Conservation (phyloP, 92 coral and sea anemone genomes). For the Nematostella vectensis region DNA sequence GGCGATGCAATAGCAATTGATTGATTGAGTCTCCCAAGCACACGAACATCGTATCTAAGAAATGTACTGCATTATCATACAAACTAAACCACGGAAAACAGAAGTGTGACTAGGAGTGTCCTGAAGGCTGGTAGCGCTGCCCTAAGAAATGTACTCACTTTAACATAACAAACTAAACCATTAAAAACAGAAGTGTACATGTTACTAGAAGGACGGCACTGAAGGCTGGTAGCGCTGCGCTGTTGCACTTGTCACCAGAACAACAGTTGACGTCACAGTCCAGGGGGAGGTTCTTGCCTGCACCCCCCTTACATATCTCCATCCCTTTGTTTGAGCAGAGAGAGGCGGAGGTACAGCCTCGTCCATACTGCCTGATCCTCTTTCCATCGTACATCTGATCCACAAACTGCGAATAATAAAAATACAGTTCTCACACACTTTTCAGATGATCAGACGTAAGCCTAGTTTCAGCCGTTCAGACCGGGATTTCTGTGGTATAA, state of each 20-base stretch:
- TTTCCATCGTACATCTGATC: constrained; percentile 8
- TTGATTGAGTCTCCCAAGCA: too few species aligned
- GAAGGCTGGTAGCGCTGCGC: not conserved
- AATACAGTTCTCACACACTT: not conserved
- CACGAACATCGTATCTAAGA: too few species aligned
- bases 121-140: too few species aligned
- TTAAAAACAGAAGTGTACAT: constrained; percentile 1
- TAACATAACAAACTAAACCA: too few species aligned
- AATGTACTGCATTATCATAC: too few species aligned
- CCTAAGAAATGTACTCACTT: too few species aligned
- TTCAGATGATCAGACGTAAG: too few species aligned
- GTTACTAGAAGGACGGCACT: not conserved
- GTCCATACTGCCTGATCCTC: not conserved
- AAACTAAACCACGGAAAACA: too few species aligned
- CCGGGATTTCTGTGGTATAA: not conserved
- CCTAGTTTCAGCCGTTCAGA: not conserved
- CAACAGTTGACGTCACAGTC: constrained; percentile 3
- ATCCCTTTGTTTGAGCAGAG: constrained; percentile 13
- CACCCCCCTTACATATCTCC: constrained; percentile 8
- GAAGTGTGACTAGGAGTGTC: too few species aligned
- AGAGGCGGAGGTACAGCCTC: constrained; percentile 28
- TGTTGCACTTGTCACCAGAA: not conserved
- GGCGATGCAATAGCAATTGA: too few species aligned
- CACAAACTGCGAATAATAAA: not conserved
- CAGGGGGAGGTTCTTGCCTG: constrained; percentile 1